Conservation (phyloP, 2,797 vertebrate species). For the Myotis myotis region DNA sequence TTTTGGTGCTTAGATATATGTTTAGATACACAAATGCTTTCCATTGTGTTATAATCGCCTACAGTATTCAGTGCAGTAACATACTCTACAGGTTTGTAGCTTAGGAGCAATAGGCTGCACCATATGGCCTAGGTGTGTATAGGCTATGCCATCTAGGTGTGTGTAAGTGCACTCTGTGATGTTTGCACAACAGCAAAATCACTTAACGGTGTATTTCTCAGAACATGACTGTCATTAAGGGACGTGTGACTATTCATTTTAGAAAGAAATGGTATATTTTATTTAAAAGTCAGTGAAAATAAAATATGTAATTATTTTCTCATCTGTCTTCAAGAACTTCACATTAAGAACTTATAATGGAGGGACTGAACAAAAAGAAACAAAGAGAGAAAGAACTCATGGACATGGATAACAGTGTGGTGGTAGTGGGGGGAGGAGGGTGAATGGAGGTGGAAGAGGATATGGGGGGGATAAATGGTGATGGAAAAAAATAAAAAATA, state of each 20-base stretch:
- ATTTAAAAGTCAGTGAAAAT: slow-evolving; percentile 26
- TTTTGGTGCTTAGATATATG: neutral
- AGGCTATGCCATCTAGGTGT: neutral
- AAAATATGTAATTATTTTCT: neutral
- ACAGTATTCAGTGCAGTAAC: neutral
- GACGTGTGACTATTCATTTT: neutral
- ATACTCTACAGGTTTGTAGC: neutral
- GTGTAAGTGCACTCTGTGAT: neutral
- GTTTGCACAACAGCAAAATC: neutral
- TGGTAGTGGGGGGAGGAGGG: neutral
- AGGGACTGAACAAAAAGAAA: neutral
- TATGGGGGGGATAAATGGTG: neutral
- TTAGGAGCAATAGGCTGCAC: neutral
- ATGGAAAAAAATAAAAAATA: neutral
- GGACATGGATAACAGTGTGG: neutral
- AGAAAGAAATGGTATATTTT: neutral
- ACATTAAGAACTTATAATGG: neutral
- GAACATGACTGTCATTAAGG: neutral
- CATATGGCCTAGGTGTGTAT: neutral
- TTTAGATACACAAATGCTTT: neutral
- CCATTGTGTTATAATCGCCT: neutral
- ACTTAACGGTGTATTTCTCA: neutral
- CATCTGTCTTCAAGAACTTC: neutral
- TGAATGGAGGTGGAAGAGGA: neutral
- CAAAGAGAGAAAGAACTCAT: neutral